Evolutionary conservation across 2,113 vertebrate genomes (phyloP), one percentile per base, ranked within the genome.

Genomic region (Psittacus erithacus): DNA sequence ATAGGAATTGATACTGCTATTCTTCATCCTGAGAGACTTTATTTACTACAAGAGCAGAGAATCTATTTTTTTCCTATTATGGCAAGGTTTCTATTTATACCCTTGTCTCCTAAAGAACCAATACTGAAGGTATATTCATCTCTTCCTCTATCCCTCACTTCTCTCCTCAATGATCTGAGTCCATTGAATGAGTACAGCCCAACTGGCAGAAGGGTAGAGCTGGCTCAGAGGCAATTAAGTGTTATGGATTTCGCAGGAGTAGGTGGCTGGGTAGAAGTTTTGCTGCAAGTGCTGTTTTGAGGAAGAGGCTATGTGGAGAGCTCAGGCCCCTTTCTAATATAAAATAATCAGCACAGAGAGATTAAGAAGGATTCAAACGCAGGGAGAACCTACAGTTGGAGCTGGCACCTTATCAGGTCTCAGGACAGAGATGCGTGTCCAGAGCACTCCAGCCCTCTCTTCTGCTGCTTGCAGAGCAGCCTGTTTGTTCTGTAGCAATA

Each of bases 1-100:
- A 86, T 59, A 96, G 85, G 93, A 92, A 83, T 89, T 84, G 78
- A 82, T 94, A 74, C 35, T 90, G 74, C 82, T 90, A 17, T 81
- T 92, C 47, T 57, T 92, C 70, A 74, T 94, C 75, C 82, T 74
- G 25, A 23, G 59, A 77, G 82, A 67, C 20, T 87, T 92, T 91
- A 62, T 94, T 96, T 96, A 94, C 75, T 94, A 43, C 9, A 20
- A 17, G 87, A 82, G 46, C 38, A 85, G 84, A 63, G 76, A 85
- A 93, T 82, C 49, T 69, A 16, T 80, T 91, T 91, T 49, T 50
- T 85, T 76, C 53, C 46, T 62, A 11, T 70, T 65, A 82, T 62
- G 63, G 74, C 46, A 80, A 69, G 31, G 28, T 43, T 74, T 90
- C 75, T 31, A 33, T 63, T 83, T 96, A 93, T 82, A 91, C 29